Base-by-base conservation (phyloP, 64 coral and sea anemone genomes). In the Montipora capricornis region DNA sequence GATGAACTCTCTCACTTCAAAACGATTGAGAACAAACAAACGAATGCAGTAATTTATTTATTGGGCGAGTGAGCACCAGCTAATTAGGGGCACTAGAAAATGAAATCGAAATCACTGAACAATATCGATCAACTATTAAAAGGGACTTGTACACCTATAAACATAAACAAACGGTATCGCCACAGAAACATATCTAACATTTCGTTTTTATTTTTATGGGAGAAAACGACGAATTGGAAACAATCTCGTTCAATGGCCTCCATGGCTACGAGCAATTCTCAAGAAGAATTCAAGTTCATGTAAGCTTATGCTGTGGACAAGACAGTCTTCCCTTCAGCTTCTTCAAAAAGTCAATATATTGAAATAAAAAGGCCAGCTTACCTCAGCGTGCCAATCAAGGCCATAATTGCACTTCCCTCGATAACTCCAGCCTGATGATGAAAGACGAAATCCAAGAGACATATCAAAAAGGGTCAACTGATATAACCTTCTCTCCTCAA, bases 381-480 rank as follows among this genome's bases (percentile, higher is more conserved):
- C 98, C 98, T 99, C 20, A 99, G 26, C 44, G 96, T 78, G n/a
- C 98, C 98, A 55, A 96, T 87, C 67, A 99, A 82, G 59, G 82
- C 95, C 92, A 99, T 94, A 60, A 99, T 93, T 19, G 92, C 58
- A 68, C 94, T 85, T 76, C 98, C 98, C 74, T 99, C 98, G 24
- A 94, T 76, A 77, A 96, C 91, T 44, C 98, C 98, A n/a, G 98
- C 98, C 98, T 99, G 49, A 17, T 14, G 17, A 89, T 4, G 66
- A 71, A 85, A 69, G 62, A 93, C 8, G 79, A 80, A 44, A 17
- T 71, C 49, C 47, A 74, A 22, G 20, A 71, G 14, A 71, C 5
- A 71, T 6, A 19, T 71, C 14, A 64, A 64, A 64, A 14, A 14
- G 37, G 0, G 37, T 37, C 37, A 37, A 37, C 37, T 37, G 37